A percentile compares a stretch with the other conserved stretches of the same genome.
Evolutionary conservation across 2,797 vertebrate species (phyloP).

Genomic region (Graptemys geographica): DNA sequence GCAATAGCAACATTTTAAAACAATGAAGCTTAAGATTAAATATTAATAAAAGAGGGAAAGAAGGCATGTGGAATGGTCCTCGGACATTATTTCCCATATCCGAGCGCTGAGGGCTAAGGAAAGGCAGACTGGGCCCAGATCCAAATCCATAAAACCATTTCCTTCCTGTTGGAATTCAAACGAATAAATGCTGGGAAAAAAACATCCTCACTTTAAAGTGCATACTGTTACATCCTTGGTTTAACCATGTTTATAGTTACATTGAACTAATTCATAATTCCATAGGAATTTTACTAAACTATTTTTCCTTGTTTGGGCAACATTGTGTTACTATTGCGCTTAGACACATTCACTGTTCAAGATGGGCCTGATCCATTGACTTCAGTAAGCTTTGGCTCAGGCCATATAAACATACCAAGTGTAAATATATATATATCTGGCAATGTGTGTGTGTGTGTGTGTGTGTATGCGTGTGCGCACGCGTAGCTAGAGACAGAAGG

Average conservation of each 20-base stretch:
- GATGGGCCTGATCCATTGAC: background rate
- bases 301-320: constrained; percentile 25
- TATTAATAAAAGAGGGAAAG: background rate
- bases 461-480: background rate
- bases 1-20: background rate
- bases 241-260: background rate
- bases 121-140: constrained; percentile 29
- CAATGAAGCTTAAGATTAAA: background rate
- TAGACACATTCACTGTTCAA: accelerated
- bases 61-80: accelerated
- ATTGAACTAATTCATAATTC: background rate
- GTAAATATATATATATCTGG: constrained; percentile 20
- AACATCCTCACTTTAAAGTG: constrained; percentile 25
- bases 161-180: constrained; percentile 66
- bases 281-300: background rate
- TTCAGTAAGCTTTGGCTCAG: background rate
- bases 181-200: constrained; percentile 52
- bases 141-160: constrained; percentile 26
- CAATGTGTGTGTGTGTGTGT: background rate
- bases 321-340: constrained; percentile 9
- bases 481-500: background rate
- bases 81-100: constrained; percentile 11
- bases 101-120: constrained; percentile 20
- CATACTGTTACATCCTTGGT: background rate
- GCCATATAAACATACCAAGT: accelerated